A percentile compares a stretch with the other conserved stretches of the same genome.
Conservation (phyloP, 2,113 vertebrate species). For the Gymnobelideus leadbeateri region DNA sequence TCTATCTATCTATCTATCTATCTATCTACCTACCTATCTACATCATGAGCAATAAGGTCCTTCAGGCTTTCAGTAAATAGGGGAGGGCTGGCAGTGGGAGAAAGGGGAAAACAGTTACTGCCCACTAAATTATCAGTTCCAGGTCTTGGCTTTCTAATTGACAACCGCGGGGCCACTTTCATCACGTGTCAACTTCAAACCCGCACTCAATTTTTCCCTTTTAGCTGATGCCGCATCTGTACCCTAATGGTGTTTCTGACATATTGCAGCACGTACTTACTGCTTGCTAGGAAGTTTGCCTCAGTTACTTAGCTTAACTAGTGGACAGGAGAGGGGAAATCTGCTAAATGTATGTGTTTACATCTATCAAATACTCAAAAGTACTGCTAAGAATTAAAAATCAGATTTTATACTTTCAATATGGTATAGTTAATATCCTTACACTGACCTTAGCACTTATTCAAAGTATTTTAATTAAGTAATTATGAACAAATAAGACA, state of each 20-base stretch:
- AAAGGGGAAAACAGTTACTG: constrained; percentile 72
- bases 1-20: background rate
- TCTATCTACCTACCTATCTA: constrained; percentile 72
- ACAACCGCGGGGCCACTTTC: constrained; percentile 95
- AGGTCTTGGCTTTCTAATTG: constrained; percentile 92
- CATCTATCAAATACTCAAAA: constrained; percentile 66
- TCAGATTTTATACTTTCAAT: constrained; percentile 55
- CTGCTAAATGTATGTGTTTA: constrained; percentile 57
- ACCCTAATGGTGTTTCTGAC: constrained; percentile 90
- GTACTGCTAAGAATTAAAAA: constrained; percentile 41
- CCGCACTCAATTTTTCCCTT: constrained; percentile 92
- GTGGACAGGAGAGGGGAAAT: constrained; percentile 18
- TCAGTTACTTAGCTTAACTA: constrained; percentile 66
- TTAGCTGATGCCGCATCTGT: constrained; percentile 90
- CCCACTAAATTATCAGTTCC: constrained; percentile 92
- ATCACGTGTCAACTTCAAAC: constrained; percentile 95
- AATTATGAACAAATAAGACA: constrained; percentile 55
- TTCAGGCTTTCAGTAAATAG: constrained; percentile 77
- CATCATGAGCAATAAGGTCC: constrained; percentile 87
- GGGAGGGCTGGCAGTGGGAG: constrained; percentile 80
- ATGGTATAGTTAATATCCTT: background rate
- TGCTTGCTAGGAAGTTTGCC: constrained; percentile 69
- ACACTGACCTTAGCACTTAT: constrained; percentile 54
- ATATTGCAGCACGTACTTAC: constrained; percentile 85
- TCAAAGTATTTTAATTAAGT: constrained; percentile 39